Conservation (phyloP, 2,888 invertebrate genomes). For the Agonum fuliginosum region DNA sequence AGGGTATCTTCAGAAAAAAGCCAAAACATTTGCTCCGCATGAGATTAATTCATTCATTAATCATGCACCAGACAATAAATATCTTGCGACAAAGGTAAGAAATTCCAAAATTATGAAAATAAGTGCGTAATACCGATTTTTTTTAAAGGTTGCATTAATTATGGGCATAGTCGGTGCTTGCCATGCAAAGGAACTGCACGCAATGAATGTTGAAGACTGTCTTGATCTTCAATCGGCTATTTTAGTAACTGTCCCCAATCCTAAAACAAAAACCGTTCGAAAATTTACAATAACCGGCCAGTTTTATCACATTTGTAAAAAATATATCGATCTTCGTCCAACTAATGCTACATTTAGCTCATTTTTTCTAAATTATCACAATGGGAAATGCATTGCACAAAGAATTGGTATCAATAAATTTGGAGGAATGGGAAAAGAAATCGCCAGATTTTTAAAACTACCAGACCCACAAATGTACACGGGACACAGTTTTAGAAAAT, state of each 20-base stretch:
- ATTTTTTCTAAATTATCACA: no score
- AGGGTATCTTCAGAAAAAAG: conserved; percentile 64
- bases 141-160: conserved; percentile 60
- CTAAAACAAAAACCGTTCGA: conserved; percentile 58
- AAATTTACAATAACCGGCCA: conserved; percentile 60
- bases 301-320: conserved; percentile 44
- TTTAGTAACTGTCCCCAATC: no score
- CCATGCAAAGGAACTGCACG: no score
- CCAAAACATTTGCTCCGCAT: conserved; percentile 62
- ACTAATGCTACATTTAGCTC: not conserved
- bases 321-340: conserved; percentile 56
- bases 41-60: conserved; percentile 63
- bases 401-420: conserved; percentile 4
- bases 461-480: no score
- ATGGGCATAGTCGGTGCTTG: conserved; percentile 61
- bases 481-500: no score
- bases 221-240: no score
- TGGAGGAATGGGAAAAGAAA: no score
- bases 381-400: not conserved
- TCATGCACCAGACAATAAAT: conserved; percentile 63
- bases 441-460: no score
- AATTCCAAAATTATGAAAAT: no score
- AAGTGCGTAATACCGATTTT: no score
- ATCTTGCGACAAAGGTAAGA: conserved; percentile 62
- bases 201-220: no score